Evolutionary conservation across 2,113 vertebrate genomes (phyloP).

Genomic region (Scolopax mira): DNA sequence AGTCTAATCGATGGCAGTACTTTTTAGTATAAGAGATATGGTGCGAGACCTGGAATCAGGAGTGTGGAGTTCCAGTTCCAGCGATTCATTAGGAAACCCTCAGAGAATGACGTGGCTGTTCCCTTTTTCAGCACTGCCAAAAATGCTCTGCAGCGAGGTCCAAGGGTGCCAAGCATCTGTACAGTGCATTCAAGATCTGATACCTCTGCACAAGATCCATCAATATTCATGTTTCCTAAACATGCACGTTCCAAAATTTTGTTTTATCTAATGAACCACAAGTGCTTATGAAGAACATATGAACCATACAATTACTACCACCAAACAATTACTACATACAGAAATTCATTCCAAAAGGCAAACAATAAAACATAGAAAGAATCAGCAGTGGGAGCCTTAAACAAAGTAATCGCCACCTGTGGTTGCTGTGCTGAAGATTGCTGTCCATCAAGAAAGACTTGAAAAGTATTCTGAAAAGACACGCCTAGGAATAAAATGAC

Average conservation of each 20-base stretch:
- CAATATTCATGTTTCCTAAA: neutral
- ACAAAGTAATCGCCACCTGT: neutral
- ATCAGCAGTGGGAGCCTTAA: neutral
- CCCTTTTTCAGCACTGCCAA: neutral
- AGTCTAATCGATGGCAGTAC: neutral
- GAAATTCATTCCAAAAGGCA: neutral
- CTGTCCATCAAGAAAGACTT: neutral
- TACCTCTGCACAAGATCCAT: neutral
- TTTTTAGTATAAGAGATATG: neutral
- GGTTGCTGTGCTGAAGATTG: neutral
- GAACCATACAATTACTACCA: neutral
- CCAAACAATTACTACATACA: neutral
- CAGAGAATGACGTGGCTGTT: neutral
- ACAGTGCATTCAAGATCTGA: neutral
- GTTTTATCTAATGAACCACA: neutral
- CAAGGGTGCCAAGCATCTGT: neutral
- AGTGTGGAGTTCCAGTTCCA: neutral
- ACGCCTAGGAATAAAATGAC: neutral
- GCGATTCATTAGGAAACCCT: neutral
- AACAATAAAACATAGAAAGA: neutral
- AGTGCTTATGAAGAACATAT: neutral
- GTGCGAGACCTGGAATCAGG: neutral
- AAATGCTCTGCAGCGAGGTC: neutral
- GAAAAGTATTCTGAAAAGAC: neutral
- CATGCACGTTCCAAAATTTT: neutral